Conservation (phyloP, 1,140 invertebrate genomes). For the Ooceraea biroi region DNA sequence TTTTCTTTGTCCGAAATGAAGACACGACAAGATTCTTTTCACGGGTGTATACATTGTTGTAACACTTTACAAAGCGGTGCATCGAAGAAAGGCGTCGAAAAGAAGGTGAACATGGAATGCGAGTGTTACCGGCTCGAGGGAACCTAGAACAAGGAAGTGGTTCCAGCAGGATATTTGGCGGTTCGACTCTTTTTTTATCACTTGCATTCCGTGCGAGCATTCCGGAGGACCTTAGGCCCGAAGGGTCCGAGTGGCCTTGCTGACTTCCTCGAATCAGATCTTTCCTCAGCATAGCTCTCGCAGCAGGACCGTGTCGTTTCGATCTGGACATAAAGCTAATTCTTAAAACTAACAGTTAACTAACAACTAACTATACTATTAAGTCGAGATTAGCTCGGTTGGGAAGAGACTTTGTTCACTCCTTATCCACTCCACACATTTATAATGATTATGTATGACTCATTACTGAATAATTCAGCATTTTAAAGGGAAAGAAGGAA, state of each 20-base stretch:
- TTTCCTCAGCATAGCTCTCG: conserved; percentile 31
- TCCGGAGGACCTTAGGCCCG: conserved; percentile 32
- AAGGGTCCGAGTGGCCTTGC: conserved; percentile 76
- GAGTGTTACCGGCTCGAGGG: conserved; percentile 49
- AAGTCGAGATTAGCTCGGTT: too few relatives aligned
- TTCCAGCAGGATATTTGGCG: conserved; percentile 67
- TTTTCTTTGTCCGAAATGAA: background rate
- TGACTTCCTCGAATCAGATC: conserved; percentile 59
- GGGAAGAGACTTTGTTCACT: too few relatives aligned
- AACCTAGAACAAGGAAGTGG: conserved; percentile 78
- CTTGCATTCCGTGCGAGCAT: conserved; percentile 68
- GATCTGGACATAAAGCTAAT: too few relatives aligned
- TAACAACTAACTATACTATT: too few relatives aligned
- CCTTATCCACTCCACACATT: too few relatives aligned
- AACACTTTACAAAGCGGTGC: background rate
- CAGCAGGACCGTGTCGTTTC: background rate
- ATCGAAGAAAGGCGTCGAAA: conserved; percentile 16
- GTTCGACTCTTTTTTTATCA: conserved; percentile 59
- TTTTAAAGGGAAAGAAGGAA: too few relatives aligned
- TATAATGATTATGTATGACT: too few relatives aligned
- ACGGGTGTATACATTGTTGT: background rate
- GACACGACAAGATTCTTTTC: background rate
- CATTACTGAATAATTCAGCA: too few relatives aligned
- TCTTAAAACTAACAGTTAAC: too few relatives aligned
- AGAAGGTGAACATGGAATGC: conserved; percentile 29